Percentiles rank a stretch among this genome's conserved stretches.
phyloP scores from a whole-genome alignment of 2,888 invertebrate species.

The Germaria angustata region DNA sequence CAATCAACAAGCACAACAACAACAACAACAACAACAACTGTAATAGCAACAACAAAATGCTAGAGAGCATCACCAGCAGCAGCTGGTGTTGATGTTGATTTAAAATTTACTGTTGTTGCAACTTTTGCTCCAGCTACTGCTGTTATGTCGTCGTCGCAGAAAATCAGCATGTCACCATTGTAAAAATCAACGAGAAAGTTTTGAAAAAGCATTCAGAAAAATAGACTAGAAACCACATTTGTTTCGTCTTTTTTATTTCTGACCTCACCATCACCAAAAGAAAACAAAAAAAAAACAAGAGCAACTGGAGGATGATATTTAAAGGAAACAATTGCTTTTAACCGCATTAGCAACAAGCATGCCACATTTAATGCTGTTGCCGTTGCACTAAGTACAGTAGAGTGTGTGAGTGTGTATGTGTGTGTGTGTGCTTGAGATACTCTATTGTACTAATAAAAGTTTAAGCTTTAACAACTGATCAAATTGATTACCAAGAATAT shows the following conservation, averaged over 20 bases:
- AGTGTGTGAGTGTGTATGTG: neutral
- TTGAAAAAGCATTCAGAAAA: conserved; percentile 20
- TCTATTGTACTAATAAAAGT: conserved; percentile 56
- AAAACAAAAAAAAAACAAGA: conserved; percentile 20
- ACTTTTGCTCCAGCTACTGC: conserved; percentile 44
- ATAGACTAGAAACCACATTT: conserved; percentile 50
- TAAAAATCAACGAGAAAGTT: conserved; percentile 59
- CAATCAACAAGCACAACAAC: conserved; percentile 20
- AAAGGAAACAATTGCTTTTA: conserved; percentile 54
- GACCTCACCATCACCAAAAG: conserved; percentile 35
- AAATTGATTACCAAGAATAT: conserved; percentile 54
- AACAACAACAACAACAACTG: conserved; percentile 15
- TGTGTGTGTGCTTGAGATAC: neutral
- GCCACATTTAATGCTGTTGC: conserved; percentile 9
- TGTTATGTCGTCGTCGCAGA: conserved; percentile 29
- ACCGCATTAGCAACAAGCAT: conserved; percentile 44
- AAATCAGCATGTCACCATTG: conserved; percentile 64
- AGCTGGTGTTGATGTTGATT: conserved; percentile 62
- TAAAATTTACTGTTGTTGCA: conserved; percentile 51
- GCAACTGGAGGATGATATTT: conserved; percentile 34
- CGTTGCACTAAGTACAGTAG: conserved; percentile 17
- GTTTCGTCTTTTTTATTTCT: conserved; percentile 48
- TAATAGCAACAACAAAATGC: conserved; percentile 4
- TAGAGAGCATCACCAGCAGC: conserved; percentile 52
- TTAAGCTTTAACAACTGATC: conserved; percentile 57